Base-by-base conservation (phyloP, 1,140 invertebrate genomes). In the Mamestra configurata region DNA sequence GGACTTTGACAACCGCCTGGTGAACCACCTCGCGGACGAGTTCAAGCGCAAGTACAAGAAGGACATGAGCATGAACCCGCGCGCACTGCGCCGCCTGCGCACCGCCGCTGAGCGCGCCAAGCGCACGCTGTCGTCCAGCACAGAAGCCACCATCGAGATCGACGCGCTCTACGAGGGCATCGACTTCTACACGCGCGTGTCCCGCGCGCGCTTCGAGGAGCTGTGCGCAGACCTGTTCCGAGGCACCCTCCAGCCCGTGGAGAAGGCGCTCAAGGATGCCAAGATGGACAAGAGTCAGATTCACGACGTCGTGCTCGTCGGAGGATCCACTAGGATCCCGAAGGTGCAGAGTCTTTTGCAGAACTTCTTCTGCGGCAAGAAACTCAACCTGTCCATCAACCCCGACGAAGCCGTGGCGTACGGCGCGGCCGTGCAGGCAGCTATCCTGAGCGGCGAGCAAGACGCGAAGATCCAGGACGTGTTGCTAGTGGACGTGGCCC, bases 291-390 rank as follows among this genome's bases (percentile, higher is more conserved):
- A 97, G 85, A 89, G 92, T 22, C 86, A 93, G 72, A 97, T 97
- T 76, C 95, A 97, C 86, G 97, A 97, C 80, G 96, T 97, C 51
- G 97, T 97, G 0, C 93, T 97, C 59, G 97, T 97, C 43, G 97
- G 97, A 35, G 97, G 97, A 1, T 97, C 97, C 0, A 97, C 96
- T 3, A 94, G 97, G 46, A 96, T 96, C 70, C 95, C 95, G 1
- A 96, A 96, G 86, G 91, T 96, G 2, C 95, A 96, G 84, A 92
- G 83, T 37, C 78, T 96, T 53, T 88, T 96, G 6, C 94, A 95
- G 82, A 93, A 93, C 81, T 95, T 91, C 88, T 95, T 95, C 91
- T 91, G 89, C 73, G 94, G 94, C n/a, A 95, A 95, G 85, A 87
- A 90, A 64, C 82, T 95, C 46, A 95, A 95, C 81, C 95, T 96